These are phyloP conservation scores for Botia kubotai DNA, from an alignment of 2,797 vertebrate species.

Conservation along the genomic window DNA sequence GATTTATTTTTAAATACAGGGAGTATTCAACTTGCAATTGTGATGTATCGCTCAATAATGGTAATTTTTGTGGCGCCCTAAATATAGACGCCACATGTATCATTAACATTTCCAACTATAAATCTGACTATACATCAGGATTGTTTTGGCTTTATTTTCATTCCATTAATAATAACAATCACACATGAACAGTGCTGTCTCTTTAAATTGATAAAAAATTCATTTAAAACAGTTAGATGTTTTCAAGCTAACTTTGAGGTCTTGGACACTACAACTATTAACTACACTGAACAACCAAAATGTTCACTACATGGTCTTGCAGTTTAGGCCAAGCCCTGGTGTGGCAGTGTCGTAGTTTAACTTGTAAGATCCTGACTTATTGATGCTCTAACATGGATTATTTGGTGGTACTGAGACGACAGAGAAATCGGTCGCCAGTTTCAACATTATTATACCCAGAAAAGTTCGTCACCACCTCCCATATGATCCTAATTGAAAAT, in stretches of 20 bases:
- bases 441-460: background rate
- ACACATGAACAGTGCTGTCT: background rate
- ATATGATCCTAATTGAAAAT: conserved; percentile 16
- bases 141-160: conserved; percentile 11
- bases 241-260: conserved; percentile 10
- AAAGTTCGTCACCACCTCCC: background rate
- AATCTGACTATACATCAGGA: conserved; percentile 4
- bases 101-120: background rate
- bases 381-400: background rate
- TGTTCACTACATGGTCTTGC: background rate
- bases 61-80: conserved; percentile 11
- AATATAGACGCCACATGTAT: conserved; percentile 16
- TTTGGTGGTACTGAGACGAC: background rate
- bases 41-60: conserved; percentile 26
- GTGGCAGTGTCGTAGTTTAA: background rate
- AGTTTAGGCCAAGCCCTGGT: background rate
- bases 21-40: conserved; percentile 40
- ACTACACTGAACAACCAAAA: background rate
- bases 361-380: background rate
- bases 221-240: background rate
- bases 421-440: background rate
- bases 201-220: background rate
- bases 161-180: conserved; percentile 7
- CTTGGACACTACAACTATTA: background rate
- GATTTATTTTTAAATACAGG: conserved; percentile 45